Conservation (phyloP, 1,140 invertebrate genomes). For the Drosophila hydei region DNA sequence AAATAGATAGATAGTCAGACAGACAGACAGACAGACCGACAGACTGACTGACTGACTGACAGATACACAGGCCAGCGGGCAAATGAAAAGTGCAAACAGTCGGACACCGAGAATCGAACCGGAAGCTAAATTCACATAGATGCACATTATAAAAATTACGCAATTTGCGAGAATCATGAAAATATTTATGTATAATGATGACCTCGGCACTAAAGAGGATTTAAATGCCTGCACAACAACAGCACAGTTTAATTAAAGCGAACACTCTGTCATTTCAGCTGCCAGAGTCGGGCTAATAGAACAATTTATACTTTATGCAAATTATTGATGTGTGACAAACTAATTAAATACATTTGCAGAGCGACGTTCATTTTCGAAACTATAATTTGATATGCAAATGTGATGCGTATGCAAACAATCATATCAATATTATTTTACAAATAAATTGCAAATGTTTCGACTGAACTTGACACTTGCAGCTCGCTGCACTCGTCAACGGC, state of each 20-base stretch:
- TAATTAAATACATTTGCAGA: not conserved
- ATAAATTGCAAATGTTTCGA: not conserved
- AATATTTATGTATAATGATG: not conserved
- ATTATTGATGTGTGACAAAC: not conserved
- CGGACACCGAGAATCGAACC: not conserved
- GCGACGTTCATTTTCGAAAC: not conserved
- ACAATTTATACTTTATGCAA: not conserved
- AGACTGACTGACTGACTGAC: not conserved
- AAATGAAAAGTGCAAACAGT: constrained; percentile 12
- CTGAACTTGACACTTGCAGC: not conserved
- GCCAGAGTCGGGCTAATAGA: too few relatives aligned
- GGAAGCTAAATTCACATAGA: constrained; percentile 4
- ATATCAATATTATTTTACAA: too few relatives aligned
- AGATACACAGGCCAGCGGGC: constrained; percentile 6
- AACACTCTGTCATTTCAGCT: too few relatives aligned
- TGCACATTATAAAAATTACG: not conserved
- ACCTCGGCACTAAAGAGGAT: not conserved
- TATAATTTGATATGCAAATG: not conserved
- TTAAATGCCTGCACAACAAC: too few relatives aligned
- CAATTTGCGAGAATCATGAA: not conserved
- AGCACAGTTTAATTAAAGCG: too few relatives aligned
- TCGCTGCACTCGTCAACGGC: not conserved
- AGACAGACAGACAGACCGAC: constrained; percentile 3
- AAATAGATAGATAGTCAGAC: constrained; percentile 26
- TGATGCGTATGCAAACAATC: too few relatives aligned